phyloP scores from a whole-genome alignment of 2,888 invertebrate species.

The Opisthograptis luteolata region DNA sequence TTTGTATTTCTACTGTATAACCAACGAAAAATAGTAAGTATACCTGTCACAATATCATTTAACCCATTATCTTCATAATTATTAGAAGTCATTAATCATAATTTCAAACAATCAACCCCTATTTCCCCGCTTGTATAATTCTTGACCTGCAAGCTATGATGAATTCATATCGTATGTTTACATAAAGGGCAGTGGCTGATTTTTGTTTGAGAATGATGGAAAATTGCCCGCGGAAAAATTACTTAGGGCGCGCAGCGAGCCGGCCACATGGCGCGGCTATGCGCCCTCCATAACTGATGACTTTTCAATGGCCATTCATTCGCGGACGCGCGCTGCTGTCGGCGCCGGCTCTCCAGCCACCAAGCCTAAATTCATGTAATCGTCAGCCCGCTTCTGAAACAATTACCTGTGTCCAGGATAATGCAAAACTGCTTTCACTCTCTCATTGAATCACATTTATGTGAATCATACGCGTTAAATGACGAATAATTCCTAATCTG shows the following conservation, averaged over 20 bases:
- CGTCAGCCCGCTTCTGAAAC: conserved; percentile 55
- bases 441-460: conserved; percentile 8
- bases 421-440: conserved; percentile 31
- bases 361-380: conserved; percentile 58
- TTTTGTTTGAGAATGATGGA: conserved; percentile 73
- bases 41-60: too few relatives aligned
- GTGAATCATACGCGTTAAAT: not conserved
- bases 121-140: too few relatives aligned
- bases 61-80: too few relatives aligned
- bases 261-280: conserved; percentile 77
- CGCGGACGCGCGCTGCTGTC: conserved; percentile 64
- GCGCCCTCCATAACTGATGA: conserved; percentile 82
- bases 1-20: too few relatives aligned
- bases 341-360: conserved; percentile 45
- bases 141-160: not conserved
- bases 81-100: too few relatives aligned
- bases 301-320: conserved; percentile 82
- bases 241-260: conserved; percentile 52
- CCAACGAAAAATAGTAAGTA: too few relatives aligned
- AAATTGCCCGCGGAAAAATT: conserved; percentile 77
- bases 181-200: conserved; percentile 52
- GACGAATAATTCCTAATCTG: not conserved
- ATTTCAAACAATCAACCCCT: too few relatives aligned
- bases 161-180: conserved; percentile 40
- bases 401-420: conserved; percentile 49